Conservation (phyloP, 1,140 invertebrate genomes). For the Drosophila ohnishii region DNA sequence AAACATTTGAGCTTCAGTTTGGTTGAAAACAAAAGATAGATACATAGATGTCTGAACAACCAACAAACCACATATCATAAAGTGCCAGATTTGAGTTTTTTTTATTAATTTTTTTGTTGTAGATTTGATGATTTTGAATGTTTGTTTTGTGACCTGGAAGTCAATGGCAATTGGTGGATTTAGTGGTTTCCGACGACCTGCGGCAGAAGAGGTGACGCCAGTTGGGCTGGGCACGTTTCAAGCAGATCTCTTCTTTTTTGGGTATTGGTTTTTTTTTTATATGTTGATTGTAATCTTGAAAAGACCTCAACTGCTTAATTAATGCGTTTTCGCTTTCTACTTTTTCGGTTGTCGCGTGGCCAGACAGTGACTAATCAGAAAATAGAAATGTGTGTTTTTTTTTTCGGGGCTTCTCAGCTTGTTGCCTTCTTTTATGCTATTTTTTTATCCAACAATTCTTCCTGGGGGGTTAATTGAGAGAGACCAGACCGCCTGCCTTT, state of each 20-base stretch:
- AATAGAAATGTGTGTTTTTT: constrained; percentile 28
- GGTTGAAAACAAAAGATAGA: constrained; percentile 7
- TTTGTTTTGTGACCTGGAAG: constrained; percentile 37
- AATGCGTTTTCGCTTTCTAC: constrained; percentile 71
- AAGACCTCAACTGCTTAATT: constrained; percentile 63
- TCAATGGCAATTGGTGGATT: constrained; percentile 36
- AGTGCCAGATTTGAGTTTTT: constrained; percentile 41
- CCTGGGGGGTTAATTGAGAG: constrained; percentile 67
- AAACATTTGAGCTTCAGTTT: constrained; percentile 20
- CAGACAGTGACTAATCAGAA: constrained; percentile 75
- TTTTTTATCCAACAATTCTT: constrained; percentile 34
- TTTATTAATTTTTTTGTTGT: constrained; percentile 5
- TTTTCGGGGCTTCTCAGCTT: constrained; percentile 26
- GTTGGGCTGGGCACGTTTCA: constrained; percentile 62
- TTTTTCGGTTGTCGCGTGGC: constrained; percentile 64
- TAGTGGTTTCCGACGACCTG: constrained; percentile 4
- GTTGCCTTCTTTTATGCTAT: constrained; percentile 20
- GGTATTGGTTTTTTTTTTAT: constrained; percentile 31
- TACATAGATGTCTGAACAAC: not conserved
- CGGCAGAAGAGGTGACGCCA: constrained; percentile 38
- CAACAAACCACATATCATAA: constrained; percentile 38
- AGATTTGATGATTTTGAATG: constrained; percentile 2
- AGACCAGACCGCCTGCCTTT: constrained; percentile 27
- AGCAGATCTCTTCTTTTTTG: constrained; percentile 38
- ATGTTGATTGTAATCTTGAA: constrained; percentile 53